phyloP scores from a whole-genome alignment of 2,113 vertebrate genomes.

The Monopterus albus region DNA sequence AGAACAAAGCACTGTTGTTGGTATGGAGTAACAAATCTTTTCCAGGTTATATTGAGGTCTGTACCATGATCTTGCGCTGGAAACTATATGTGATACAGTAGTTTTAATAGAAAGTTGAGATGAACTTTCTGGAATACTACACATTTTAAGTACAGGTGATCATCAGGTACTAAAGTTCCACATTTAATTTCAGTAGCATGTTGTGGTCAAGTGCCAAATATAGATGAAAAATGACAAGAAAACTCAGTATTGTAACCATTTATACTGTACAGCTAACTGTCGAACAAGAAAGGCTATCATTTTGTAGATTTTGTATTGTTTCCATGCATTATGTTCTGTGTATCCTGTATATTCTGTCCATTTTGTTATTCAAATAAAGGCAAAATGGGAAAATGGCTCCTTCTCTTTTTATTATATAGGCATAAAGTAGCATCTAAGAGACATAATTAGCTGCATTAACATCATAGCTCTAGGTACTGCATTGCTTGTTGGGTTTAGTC shows the following conservation, averaged over 20 bases:
- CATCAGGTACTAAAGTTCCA: conserved; percentile 52
- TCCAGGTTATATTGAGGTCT: neutral
- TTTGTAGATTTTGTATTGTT: conserved; percentile 85
- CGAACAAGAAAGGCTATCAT: conserved; percentile 77
- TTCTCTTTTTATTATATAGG: neutral
- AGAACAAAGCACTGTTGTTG: neutral
- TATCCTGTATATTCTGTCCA: conserved; percentile 78
- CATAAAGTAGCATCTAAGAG: neutral
- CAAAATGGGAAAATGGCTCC: conserved; percentile 54
- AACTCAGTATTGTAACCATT: conserved; percentile 81
- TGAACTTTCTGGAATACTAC: conserved; percentile 32
- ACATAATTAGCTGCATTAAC: neutral
- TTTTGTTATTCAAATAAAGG: conserved; percentile 80
- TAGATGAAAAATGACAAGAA: conserved; percentile 57
- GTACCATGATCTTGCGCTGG: no score
- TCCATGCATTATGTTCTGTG: conserved; percentile 69
- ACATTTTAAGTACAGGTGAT: conserved; percentile 36
- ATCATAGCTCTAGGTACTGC: neutral
- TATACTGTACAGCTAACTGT: conserved; percentile 80
- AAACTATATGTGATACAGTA: neutral
- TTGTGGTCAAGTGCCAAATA: conserved; percentile 87
- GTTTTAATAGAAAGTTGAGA: neutral
- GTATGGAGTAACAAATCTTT: neutral
- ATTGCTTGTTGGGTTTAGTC: neutral
- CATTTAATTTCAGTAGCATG: conserved; percentile 72